These are phyloP conservation scores for Mycalesis mineus DNA, from an alignment of 2,888 invertebrate genomes.

Conservation along the genomic window DNA sequence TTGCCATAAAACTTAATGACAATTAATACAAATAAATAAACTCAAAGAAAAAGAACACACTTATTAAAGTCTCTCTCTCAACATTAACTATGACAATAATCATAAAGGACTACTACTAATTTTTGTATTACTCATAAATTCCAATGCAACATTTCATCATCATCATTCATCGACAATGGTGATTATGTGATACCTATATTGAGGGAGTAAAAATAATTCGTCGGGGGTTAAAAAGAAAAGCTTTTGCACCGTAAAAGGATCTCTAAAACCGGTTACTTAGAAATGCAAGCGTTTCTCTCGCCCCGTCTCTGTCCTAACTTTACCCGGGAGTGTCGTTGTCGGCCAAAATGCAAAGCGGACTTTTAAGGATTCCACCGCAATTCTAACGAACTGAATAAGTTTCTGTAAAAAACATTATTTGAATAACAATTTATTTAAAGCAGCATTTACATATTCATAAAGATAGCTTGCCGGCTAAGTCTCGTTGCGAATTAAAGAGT, in stretches of 20 bases:
- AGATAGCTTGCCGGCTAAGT: background rate
- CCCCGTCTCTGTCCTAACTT: conserved; percentile 20
- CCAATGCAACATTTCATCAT: too few species aligned
- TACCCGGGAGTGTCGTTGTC: conserved; percentile 34
- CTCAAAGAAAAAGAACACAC: too few species aligned
- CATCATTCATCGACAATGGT: too few species aligned
- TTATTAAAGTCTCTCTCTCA: too few species aligned
- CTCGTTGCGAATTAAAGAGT: background rate
- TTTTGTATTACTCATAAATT: too few species aligned
- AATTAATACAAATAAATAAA: too few species aligned
- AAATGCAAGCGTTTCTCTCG: conserved; percentile 27
- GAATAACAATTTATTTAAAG: conserved; percentile 2
- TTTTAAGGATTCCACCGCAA: conserved; percentile 14
- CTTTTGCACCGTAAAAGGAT: conserved; percentile 4
- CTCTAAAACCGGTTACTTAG: conserved; percentile 31
- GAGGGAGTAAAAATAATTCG: too few species aligned
- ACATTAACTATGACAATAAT: too few species aligned
- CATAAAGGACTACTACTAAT: too few species aligned
- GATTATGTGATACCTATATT: too few species aligned
- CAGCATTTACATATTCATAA: conserved; percentile 1
- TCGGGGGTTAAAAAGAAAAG: too few species aligned
- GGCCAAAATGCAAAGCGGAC: conserved; percentile 21
- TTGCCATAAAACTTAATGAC: too few species aligned
- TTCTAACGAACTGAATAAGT: conserved; percentile 14
- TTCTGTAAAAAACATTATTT: conserved; percentile 1